Evolutionary conservation across 2,113 vertebrate species (phyloP).

Genomic region (Solenodon paradoxus): DNA sequence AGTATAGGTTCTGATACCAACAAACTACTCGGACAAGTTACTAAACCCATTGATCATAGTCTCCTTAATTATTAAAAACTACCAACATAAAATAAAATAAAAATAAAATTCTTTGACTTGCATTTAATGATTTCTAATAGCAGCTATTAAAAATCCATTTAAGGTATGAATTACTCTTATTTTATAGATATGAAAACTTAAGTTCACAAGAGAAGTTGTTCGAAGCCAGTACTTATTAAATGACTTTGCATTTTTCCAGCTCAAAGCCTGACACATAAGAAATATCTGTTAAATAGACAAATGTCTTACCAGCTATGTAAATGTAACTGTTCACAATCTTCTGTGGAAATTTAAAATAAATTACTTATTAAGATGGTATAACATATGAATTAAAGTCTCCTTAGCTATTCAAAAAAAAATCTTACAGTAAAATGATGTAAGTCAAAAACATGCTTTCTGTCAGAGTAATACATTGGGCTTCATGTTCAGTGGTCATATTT

Average conservation of each 20-base stretch:
- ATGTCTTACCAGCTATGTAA: constrained; percentile 1
- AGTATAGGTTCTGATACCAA: background rate
- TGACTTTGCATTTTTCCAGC: constrained; percentile 16
- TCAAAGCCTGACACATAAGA: background rate
- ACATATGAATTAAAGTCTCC: background rate
- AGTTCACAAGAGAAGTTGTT: background rate
- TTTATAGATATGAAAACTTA: background rate
- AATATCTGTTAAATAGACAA: background rate
- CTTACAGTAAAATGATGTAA: background rate
- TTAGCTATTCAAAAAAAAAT: constrained; percentile 27
- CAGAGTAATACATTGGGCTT: background rate
- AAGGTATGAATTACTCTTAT: constrained; percentile 10
- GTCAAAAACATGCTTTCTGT: constrained; percentile 26
- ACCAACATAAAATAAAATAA: background rate
- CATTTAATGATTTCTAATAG: too few relatives aligned
- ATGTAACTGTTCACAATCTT: background rate
- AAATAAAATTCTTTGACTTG: too few relatives aligned
- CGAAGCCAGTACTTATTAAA: background rate
- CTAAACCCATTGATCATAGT: background rate
- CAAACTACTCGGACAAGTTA: background rate
- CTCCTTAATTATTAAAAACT: constrained; percentile 28
- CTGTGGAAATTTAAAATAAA: background rate
- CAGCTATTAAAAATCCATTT: constrained; percentile 4
- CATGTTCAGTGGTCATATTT: constrained; percentile 34
- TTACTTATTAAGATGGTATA: background rate